Percentiles rank a stretch among this genome's conserved stretches.
Evolutionary conservation across 2,113 vertebrate species (phyloP).

Genomic region (Ciconia boyciana): DNA sequence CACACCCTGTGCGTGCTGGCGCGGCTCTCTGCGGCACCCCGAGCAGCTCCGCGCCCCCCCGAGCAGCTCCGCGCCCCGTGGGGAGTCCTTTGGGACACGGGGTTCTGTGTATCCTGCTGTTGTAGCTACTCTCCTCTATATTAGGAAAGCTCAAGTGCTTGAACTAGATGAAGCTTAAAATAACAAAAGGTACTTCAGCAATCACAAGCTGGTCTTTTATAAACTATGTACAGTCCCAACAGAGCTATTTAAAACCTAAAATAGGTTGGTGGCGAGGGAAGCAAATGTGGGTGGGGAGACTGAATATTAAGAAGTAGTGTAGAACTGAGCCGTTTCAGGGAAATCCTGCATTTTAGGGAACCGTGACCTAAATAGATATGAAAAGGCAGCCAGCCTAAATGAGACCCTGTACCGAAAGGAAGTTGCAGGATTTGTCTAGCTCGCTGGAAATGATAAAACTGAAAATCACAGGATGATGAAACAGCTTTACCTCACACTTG

Average conservation of each 20-base stretch:
- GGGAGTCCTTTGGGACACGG: neutral
- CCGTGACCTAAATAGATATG: neutral
- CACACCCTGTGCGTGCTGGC: neutral
- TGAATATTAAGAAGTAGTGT: neutral
- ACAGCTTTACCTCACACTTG: slow-evolving; percentile 17
- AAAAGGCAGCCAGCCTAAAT: neutral
- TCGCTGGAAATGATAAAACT: slow-evolving; percentile 6
- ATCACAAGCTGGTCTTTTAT: neutral
- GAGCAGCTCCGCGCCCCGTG: rapidly evolving
- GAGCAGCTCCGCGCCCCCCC: rapidly evolving
- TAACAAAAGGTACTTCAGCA: slow-evolving; percentile 1
- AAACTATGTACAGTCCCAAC: neutral
- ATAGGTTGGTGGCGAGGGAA: neutral
- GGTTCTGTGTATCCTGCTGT: neutral
- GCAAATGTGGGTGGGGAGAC: slow-evolving; percentile 1
- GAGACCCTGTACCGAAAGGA: neutral
- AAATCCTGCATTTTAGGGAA: slow-evolving; percentile 19
- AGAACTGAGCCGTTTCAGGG: neutral
- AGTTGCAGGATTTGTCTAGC: slow-evolving; percentile 12
- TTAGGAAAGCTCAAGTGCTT: neutral
- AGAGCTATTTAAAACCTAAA: neutral
- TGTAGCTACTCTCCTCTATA: neutral
- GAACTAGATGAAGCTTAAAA: neutral
- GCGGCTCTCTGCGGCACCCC: too few species aligned
- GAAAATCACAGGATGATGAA: slow-evolving; percentile 35